Conservation (phyloP, 2,888 invertebrate species). For the Asteroscopus sphinx region DNA sequence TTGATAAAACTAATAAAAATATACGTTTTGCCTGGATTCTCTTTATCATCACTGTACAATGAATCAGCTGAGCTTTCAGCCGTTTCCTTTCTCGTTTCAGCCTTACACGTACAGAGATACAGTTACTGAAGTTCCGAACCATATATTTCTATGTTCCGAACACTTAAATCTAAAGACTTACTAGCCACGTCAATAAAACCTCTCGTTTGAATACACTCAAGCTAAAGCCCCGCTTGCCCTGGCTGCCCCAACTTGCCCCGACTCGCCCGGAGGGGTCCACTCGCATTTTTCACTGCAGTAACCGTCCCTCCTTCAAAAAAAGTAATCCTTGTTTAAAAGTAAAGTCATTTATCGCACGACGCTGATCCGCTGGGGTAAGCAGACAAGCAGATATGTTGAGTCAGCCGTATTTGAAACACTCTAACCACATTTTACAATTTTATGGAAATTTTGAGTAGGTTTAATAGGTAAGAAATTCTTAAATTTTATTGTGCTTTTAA, state of each 20-base stretch:
- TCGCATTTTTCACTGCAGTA: conserved; percentile 49
- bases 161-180: conserved; percentile 31
- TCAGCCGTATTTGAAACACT: conserved; percentile 6
- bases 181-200: conserved; percentile 50
- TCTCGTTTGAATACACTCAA: conserved; percentile 43
- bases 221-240: conserved; percentile 1
- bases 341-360: conserved; percentile 72
- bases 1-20: too few species aligned
- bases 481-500: background rate
- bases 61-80: too few species aligned
- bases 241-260: conserved; percentile 1
- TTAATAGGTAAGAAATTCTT: too few species aligned
- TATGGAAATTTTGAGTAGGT: too few species aligned
- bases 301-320: conserved; percentile 43
- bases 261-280: conserved; percentile 14
- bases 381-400: conserved; percentile 22
- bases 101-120: background rate
- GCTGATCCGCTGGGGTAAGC: conserved; percentile 38
- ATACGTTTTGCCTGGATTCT: too few species aligned
- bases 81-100: too few species aligned
- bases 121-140: too few species aligned
- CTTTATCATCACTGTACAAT: too few species aligned
- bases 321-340: conserved; percentile 76
- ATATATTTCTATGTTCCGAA: too few species aligned
- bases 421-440: too few species aligned